Evolutionary conservation across 2,797 vertebrate genomes (phyloP).

Genomic region (Phoebastria nigripes): DNA sequence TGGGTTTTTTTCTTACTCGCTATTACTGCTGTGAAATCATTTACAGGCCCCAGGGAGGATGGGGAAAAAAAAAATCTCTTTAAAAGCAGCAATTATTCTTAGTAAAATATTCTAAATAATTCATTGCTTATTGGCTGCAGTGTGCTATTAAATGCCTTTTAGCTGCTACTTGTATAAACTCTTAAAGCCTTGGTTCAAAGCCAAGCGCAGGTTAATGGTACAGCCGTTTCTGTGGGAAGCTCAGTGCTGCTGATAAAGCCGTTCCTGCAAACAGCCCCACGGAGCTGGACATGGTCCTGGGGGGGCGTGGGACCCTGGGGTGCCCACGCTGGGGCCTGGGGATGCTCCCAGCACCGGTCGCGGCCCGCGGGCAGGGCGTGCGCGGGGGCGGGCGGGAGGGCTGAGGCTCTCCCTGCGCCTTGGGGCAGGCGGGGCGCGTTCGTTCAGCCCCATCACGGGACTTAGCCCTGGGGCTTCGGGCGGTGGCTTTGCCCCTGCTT

Average conservation of each 20-base stretch:
- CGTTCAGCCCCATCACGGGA: rapidly evolving
- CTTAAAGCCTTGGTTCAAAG: slow-evolving; percentile 23
- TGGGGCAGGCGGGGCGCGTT: rapidly evolving
- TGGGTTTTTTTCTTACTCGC: not conserved
- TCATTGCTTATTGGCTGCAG: slow-evolving; percentile 57
- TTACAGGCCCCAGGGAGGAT: slow-evolving; percentile 30
- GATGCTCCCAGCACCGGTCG: not conserved
- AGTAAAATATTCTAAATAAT: slow-evolving; percentile 68
- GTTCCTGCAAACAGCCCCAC: not conserved
- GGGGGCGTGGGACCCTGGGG: not conserved
- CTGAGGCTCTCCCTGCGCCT: not conserved
- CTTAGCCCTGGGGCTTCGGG: not conserved
- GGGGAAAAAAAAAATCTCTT: not conserved
- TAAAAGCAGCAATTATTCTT: slow-evolving; percentile 60
- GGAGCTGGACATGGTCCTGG: rapidly evolving
- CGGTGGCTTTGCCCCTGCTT: not conserved
- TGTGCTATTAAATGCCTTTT: slow-evolving; percentile 61
- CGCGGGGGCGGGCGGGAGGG: too few species aligned
- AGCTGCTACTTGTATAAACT: slow-evolving; percentile 46
- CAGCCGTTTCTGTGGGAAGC: not conserved
- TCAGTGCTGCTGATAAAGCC: rapidly evolving
- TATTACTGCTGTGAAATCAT: not conserved
- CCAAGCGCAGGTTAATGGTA: slow-evolving; percentile 30
- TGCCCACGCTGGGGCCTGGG: not conserved
- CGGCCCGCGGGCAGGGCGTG: too few species aligned